Evolutionary conservation across 2,113 vertebrate species (phyloP), one percentile per base, ranked within the genome.

Genomic region (Ondatra zibethicus): DNA sequence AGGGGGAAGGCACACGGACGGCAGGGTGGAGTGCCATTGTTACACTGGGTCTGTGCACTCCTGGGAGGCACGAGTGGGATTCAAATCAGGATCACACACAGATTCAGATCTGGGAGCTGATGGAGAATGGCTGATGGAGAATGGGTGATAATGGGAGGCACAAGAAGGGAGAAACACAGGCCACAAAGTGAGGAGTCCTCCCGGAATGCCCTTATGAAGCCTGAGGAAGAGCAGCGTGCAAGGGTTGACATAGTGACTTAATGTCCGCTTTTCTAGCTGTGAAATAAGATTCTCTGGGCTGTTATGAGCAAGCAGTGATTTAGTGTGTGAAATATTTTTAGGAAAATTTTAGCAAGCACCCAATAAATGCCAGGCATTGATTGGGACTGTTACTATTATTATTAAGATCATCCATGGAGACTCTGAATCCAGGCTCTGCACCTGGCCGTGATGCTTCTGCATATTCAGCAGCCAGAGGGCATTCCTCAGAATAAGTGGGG

Each of bases 401-500:
- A 47, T 63, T 92, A 36, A 33, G 25, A 21, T 65, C 27, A 3
- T 39, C 77, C 29, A 47, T 31, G 68, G 58, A 94, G 85, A 82
- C 36, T 80, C 55, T 12, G 81, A 58, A 66, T 2, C 7, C 39
- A 10, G n/a, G 42, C 23, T 90, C 45, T 39, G 73, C 36, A 68
- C 63, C 76, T 3, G 72, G 77, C 39, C 14, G 39, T 3, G 36
- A 36, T 23, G 55, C 73, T 90, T n/a, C 80, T 68, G 66, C 86
- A 7, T 14, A 31, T 31, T 50, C 92, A 89, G 89, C 66, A 68
- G 92, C 93, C 25, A 50, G 61, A 25, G 36, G 77, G 72, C 50
- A 42, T 68, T 95, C 73, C 96, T 89, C 25, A 6, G 39, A 39
- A 8, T 25, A 39, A 85, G 76, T 19, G 92, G 90, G 91, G 17